Conservation (phyloP, 2,797 vertebrate species). For the Cyprinella venusta region DNA sequence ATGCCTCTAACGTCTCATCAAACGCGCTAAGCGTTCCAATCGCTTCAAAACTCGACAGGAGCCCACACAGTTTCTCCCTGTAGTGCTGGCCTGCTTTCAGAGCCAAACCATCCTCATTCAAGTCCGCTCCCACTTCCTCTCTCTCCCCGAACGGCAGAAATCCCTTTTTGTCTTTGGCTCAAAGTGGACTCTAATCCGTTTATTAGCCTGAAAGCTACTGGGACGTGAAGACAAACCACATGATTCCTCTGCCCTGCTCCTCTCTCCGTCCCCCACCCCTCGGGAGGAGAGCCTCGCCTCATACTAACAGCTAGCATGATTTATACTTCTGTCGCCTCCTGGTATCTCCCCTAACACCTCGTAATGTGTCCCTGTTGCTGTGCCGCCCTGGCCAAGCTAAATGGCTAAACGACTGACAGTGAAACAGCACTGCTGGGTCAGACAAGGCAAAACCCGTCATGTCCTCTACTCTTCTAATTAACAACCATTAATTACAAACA, state of each 20-base stretch:
- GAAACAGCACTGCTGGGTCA: constrained; percentile 57
- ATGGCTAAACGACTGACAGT: constrained; percentile 41
- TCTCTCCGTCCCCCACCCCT: constrained; percentile 2
- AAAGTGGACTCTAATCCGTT: constrained; percentile 86
- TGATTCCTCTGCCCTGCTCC: constrained; percentile 61
- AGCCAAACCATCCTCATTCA: constrained; percentile 43
- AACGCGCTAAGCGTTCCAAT: constrained; percentile 22
- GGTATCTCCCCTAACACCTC: constrained; percentile 42
- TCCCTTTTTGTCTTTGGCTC: constrained; percentile 74
- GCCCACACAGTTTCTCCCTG: constrained; percentile 42
- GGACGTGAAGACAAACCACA: constrained; percentile 79
- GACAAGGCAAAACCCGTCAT: constrained; percentile 43
- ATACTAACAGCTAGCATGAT: constrained; percentile 47
- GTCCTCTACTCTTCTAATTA: constrained; percentile 41
- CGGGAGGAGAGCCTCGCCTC: constrained; percentile 27
- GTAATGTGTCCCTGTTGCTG: constrained; percentile 42
- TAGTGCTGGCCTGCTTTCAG: constrained; percentile 37
- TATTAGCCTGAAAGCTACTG: constrained; percentile 77
- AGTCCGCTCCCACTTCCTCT: constrained; percentile 54
- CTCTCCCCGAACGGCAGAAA: constrained; percentile 63
- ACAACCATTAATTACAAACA: constrained; percentile 16
- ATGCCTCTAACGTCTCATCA: constrained; percentile 24
- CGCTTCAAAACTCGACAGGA: constrained; percentile 40
- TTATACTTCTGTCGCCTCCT: constrained; percentile 40
- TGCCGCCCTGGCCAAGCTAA: constrained; percentile 24